phyloP scores from a whole-genome alignment of 2,113 vertebrate species.

The Tachysurus vachellii region DNA sequence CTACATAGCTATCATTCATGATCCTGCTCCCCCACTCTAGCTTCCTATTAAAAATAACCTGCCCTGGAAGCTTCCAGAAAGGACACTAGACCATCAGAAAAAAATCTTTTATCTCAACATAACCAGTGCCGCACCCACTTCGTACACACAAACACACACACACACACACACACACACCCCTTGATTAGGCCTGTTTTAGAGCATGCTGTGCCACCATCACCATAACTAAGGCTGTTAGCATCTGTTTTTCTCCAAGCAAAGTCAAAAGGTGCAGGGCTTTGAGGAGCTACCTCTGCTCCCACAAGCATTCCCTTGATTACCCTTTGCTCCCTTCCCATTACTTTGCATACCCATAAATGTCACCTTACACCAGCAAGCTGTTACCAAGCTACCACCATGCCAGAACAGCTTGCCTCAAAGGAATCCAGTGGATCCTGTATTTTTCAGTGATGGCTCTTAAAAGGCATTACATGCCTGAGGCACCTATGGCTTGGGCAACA shows the following conservation, averaged over 20 bases:
- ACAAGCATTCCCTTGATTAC: conserved; percentile 58
- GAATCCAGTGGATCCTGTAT: conserved; percentile 83
- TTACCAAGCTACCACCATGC: conserved; percentile 81
- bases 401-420: conserved; percentile 84
- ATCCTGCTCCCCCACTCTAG: conserved; percentile 41
- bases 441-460: conserved; percentile 85
- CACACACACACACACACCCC: conserved; percentile 9
- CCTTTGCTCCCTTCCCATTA: conserved; percentile 70
- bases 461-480: conserved; percentile 86
- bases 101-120: conserved; percentile 26
- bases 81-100: conserved; percentile 39
- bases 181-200: conserved; percentile 48
- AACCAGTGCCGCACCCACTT: neutral
- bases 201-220: conserved; percentile 50
- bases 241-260: conserved; percentile 69
- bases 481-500: conserved; percentile 67
- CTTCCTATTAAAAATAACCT: conserved; percentile 56
- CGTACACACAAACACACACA: conserved; percentile 10
- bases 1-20: conserved; percentile 51
- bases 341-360: conserved; percentile 86
- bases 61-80: conserved; percentile 48
- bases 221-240: conserved; percentile 64
- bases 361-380: conserved; percentile 90
- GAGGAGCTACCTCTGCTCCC: conserved; percentile 62
- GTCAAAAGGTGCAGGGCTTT: conserved; percentile 66